Evolutionary conservation across 1,140 invertebrate species (phyloP).

Genomic region (Apocrypta bakeri): DNA sequence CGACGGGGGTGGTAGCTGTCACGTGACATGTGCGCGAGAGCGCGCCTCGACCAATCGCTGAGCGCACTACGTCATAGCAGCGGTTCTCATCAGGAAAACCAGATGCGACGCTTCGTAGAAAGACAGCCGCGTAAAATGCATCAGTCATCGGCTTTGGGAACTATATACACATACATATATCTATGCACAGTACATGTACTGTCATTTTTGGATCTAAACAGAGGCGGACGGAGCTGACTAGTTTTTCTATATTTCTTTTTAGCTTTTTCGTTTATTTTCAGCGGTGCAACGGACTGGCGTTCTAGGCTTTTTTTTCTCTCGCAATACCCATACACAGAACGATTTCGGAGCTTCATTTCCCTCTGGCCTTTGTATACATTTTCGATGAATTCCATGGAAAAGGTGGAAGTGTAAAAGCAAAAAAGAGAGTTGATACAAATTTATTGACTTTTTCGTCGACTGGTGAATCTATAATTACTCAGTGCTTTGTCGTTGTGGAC

Average conservation of each 20-base stretch:
- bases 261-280: neutral
- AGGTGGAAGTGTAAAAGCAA: neutral
- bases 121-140: conserved; percentile 33
- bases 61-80: conserved; percentile 30
- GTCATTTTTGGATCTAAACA: neutral
- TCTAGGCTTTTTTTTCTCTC: too few relatives aligned
- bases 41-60: conserved; percentile 25
- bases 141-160: conserved; percentile 16
- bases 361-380: neutral
- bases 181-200: neutral
- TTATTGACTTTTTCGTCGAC: neutral
- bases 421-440: conserved; percentile 6
- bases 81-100: conserved; percentile 14
- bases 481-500: neutral
- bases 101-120: neutral
- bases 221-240: neutral
- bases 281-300: conserved; percentile 9
- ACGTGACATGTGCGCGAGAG: conserved; percentile 38
- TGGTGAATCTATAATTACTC: conserved; percentile 1
- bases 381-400: conserved; percentile 39
- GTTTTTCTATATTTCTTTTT: too few relatives aligned
- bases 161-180: neutral
- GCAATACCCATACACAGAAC: neutral
- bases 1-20: conserved; percentile 34
- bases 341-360: conserved; percentile 22